phyloP scores from a whole-genome alignment of 2,113 vertebrate genomes.

The Miniopterus natalensis region DNA sequence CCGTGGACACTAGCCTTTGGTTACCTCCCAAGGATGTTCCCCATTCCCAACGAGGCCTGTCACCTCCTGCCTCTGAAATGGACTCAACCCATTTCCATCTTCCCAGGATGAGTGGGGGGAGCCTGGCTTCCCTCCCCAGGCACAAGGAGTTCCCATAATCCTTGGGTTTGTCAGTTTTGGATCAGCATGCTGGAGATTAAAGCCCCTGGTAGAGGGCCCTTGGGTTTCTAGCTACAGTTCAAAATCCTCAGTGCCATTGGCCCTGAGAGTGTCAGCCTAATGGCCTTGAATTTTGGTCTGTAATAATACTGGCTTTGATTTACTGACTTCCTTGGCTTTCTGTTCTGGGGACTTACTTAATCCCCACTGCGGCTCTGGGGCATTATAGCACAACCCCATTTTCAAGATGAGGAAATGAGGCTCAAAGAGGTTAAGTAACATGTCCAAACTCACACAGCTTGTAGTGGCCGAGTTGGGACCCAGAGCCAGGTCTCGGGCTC shows the following conservation, averaged over 20 bases:
- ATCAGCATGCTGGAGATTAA: background rate
- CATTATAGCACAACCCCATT: background rate
- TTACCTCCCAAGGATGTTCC: background rate
- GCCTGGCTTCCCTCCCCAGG: background rate
- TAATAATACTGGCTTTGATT: background rate
- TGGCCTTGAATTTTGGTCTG: background rate
- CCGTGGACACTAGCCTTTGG: background rate
- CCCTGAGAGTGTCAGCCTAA: background rate
- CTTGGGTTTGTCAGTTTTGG: background rate
- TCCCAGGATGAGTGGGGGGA: background rate
- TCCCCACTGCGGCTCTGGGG: background rate
- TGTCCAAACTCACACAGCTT: background rate
- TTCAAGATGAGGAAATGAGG: background rate
- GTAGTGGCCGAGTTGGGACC: background rate
- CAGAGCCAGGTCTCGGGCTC: background rate
- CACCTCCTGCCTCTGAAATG: background rate
- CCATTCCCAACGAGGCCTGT: background rate
- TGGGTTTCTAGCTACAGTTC: background rate
- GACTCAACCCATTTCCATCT: background rate
- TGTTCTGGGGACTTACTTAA: background rate
- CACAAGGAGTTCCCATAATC: background rate
- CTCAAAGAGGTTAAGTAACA: background rate
- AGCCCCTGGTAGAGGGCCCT: background rate
- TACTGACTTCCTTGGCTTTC: background rate
- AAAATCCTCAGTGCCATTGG: background rate